Evolutionary conservation across 1,140 invertebrate species (phyloP), one percentile per base, ranked within the genome.

Genomic region (Ips nitidus): DNA sequence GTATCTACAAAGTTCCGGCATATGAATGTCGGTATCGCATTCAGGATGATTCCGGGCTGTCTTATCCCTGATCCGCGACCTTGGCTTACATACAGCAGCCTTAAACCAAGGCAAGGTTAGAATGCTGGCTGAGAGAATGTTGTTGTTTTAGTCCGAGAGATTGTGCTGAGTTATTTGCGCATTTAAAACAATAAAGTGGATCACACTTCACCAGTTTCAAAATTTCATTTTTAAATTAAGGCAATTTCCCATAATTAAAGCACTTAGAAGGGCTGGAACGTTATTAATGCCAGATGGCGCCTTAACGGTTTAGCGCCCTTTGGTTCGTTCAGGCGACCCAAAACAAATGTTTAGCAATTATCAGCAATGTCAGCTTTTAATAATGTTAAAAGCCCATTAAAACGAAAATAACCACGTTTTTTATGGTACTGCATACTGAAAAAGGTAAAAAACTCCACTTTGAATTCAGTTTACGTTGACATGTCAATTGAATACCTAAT

Each of bases 41-140:
- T 50, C 7, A 22, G 7, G 38, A 56, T 37, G 53, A 36, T 39
- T 7, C 39, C 53, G 47, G 7, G n/a, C 22, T 7, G 53, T 37
- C 53, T 56, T 50, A 50, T 50, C 22, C 53, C n/a, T 37, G 53
- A 37, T 56, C 3, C 53, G 53, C n/a, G 53, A 56, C 53, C 53
- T 39, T 56, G 53, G 38, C 53, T 56, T 56, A 40, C 7, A 56
- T 56, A 36, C 45, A 6, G 45, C 7, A 50, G 45, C 45, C 53
- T 56, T 56, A 36, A 40, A 37, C 47, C 53, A 56, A 36, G 53
- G 53, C 53, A 56, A 56, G 53, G 53, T 56, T 37, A 38, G 22
- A 40, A 36, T 7, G 22, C 7, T 37, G 47, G 22, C 7, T 22
- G 1, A 22, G 2, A 22, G 47, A 50, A 22, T 50, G 7, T 50